A percentile compares a stretch with the other conserved stretches of the same genome.
phyloP scores from a whole-genome alignment of 2,113 vertebrate genomes.

The Eolophus roseicapilla region DNA sequence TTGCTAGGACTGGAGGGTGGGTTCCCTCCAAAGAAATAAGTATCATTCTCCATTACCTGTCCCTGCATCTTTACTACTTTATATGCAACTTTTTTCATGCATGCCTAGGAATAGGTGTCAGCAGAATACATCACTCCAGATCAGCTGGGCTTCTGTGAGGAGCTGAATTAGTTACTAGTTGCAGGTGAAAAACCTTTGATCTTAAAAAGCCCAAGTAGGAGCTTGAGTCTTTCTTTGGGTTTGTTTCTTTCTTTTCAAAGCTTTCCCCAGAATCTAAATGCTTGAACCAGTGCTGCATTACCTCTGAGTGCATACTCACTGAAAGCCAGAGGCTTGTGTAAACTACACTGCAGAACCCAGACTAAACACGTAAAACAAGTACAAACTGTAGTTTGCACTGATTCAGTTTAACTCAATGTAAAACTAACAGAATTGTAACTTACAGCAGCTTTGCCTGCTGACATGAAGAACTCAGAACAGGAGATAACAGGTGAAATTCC shows the following conservation, averaged over 20 bases:
- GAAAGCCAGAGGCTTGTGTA: background rate
- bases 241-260: background rate
- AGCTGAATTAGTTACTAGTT: background rate
- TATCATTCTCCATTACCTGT: background rate
- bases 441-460: background rate
- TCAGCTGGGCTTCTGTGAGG: background rate
- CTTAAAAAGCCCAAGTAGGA: background rate
- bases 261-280: background rate
- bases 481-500: background rate
- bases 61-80: background rate
- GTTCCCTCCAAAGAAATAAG: background rate
- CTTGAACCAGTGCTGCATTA: background rate
- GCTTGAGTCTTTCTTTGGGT: background rate
- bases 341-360: background rate
- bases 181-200: constrained; percentile 31
- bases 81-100: constrained; percentile 8
- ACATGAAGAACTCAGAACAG: background rate
- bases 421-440: background rate
- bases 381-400: background rate
- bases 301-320: background rate
- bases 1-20: background rate
- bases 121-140: constrained; percentile 22
- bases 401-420: background rate
- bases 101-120: constrained; percentile 38
- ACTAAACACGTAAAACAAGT: background rate